Evolutionary conservation across 2,797 vertebrate genomes (phyloP).

Genomic region (Premnoplex brunnescens): DNA sequence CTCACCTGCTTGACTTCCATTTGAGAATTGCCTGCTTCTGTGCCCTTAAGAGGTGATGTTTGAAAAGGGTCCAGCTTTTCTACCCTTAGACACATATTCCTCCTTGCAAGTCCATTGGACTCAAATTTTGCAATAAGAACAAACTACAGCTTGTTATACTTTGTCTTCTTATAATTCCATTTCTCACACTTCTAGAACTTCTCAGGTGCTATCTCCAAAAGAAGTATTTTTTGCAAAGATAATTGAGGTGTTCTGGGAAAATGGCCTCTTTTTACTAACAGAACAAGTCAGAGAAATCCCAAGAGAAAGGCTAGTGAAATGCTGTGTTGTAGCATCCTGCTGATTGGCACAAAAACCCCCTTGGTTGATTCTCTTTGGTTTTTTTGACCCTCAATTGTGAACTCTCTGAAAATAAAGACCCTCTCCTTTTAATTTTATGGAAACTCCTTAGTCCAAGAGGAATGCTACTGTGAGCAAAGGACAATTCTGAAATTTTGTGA

Average conservation of each 20-base stretch:
- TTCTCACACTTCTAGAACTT: not conserved
- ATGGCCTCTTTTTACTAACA: not conserved
- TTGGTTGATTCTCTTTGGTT: not conserved
- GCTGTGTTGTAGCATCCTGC: not conserved
- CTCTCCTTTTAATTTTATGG: constrained; percentile 2
- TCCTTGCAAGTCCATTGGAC: not conserved
- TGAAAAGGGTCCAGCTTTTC: not conserved
- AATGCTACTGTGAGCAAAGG: not conserved
- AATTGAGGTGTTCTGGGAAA: not conserved
- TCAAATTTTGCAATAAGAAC: not conserved
- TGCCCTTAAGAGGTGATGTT: not conserved
- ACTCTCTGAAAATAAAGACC: not conserved
- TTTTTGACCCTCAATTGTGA: constrained; percentile 22
- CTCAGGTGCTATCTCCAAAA: not conserved
- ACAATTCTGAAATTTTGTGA: not conserved
- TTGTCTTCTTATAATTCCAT: not conserved
- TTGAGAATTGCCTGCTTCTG: not conserved
- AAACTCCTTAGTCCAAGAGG: not conserved
- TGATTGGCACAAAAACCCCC: not conserved
- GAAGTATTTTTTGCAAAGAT: not conserved
- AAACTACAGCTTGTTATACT: not conserved
- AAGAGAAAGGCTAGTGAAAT: not conserved
- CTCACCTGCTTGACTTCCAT: not conserved
- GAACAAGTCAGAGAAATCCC: not conserved
- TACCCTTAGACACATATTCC: not conserved